These are phyloP conservation scores for Barbus barbus DNA, from an alignment of 2,113 vertebrate species.

Conservation along the genomic window DNA sequence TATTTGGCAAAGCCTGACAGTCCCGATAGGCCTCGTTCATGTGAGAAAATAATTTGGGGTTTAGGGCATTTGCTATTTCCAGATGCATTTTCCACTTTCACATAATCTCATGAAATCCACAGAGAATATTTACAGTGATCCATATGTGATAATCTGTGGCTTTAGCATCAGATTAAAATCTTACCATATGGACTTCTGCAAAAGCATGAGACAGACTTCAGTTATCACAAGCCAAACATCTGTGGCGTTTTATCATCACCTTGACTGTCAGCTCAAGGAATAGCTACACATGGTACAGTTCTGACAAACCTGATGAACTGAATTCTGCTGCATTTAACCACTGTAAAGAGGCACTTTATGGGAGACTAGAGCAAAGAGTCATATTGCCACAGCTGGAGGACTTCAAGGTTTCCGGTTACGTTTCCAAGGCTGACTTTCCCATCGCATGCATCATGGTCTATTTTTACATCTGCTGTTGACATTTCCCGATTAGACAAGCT, in stretches of 20 bases:
- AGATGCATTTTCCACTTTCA: constrained; percentile 7
- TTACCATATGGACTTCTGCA: constrained; percentile 29
- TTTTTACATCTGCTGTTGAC: constrained; percentile 69
- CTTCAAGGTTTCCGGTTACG: constrained; percentile 72
- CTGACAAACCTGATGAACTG: background rate
- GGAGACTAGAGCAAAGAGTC: constrained; percentile 55
- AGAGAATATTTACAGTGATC: constrained; percentile 30
- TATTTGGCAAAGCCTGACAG: constrained; percentile 8
- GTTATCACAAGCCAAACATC: constrained; percentile 19
- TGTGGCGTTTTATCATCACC: constrained; percentile 18
- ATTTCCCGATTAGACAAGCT: constrained; percentile 43
- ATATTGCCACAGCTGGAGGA: constrained; percentile 69
- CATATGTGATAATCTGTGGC: constrained; percentile 38
- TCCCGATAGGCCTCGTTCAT: background rate
- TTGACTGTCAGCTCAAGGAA: background rate
- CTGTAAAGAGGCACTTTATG: constrained; percentile 52
- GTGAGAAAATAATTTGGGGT: constrained; percentile 35
- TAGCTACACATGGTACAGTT: background rate
- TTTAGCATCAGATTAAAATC: constrained; percentile 31
- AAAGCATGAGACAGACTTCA: background rate
- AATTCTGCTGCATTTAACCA: background rate
- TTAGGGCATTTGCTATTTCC: constrained; percentile 7
- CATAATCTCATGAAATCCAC: constrained; percentile 35
- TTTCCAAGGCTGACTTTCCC: constrained; percentile 75
- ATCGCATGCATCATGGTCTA: constrained; percentile 70